Evolutionary conservation across 2,888 invertebrate species (phyloP).

Genomic region (Teleogryllus oceanicus): DNA sequence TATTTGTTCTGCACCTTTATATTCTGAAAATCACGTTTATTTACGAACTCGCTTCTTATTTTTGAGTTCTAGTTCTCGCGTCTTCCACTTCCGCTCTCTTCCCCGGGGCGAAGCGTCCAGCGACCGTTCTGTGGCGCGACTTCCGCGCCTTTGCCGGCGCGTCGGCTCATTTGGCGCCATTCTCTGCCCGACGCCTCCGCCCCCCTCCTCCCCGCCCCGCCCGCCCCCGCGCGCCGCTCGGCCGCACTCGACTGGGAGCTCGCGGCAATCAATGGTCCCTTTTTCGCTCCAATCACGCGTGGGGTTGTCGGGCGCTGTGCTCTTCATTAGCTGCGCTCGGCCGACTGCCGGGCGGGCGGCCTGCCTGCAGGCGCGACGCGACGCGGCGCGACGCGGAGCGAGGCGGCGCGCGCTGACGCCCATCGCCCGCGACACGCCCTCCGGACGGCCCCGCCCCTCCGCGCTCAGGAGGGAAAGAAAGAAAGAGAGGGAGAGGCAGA

Average conservation of each 20-base stretch:
- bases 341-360: no score
- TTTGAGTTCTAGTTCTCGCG: no score
- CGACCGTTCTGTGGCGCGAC: no score
- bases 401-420: not conserved
- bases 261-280: not conserved
- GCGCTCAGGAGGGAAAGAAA: not conserved
- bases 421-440: not conserved
- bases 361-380: no score
- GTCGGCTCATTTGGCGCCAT: not conserved
- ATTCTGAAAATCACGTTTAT: no score
- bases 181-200: not conserved
- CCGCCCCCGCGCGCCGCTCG: not conserved
- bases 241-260: not conserved
- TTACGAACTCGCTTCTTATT: no score
- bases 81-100: no score
- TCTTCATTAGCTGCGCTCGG: not conserved
- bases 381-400: not conserved
- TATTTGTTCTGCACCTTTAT: no score
- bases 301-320: not conserved
- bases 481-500: not conserved
- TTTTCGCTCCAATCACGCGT: constrained; percentile 4
- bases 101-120: no score
- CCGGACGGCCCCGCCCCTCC: not conserved
- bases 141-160: not conserved
- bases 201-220: not conserved